Evolutionary conservation across 2,113 vertebrate genomes (phyloP).

Genomic region (Tragelaphus strepsiceros): DNA sequence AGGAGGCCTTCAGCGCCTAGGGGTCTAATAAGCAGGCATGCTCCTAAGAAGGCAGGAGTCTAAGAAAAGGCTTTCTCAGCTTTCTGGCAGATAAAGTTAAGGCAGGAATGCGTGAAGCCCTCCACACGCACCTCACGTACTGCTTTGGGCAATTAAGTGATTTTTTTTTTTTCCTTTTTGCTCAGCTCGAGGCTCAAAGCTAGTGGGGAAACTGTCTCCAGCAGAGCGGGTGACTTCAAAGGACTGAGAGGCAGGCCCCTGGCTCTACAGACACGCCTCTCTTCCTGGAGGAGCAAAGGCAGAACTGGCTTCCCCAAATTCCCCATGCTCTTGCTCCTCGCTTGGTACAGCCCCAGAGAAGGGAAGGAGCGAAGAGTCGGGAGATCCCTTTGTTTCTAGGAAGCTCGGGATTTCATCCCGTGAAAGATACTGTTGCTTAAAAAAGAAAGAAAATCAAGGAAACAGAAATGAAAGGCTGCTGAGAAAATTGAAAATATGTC

Average conservation of each 20-base stretch:
- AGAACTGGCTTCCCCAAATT: background rate
- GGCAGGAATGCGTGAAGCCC: background rate
- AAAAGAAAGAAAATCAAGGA: background rate
- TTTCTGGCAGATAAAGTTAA: background rate
- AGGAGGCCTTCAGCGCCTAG: background rate
- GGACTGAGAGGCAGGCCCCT: background rate
- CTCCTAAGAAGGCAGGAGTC: background rate
- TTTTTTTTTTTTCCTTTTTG: background rate
- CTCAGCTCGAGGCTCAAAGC: background rate
- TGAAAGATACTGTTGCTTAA: background rate
- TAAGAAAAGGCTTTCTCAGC: background rate
- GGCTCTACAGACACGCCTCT: background rate
- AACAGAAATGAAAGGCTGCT: background rate
- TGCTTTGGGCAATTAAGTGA: background rate
- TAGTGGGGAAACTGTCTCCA: background rate
- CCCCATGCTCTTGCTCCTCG: background rate
- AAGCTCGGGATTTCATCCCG: background rate
- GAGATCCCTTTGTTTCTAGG: background rate
- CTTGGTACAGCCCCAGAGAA: background rate
- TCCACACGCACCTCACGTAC: background rate
- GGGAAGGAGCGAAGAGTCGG: background rate
- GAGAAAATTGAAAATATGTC: background rate
- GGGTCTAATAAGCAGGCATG: background rate
- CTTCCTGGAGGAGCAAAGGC: background rate
- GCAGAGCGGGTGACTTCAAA: background rate